Conservation (phyloP, 2,888 invertebrate species). For the Lithophane ornitopus region DNA sequence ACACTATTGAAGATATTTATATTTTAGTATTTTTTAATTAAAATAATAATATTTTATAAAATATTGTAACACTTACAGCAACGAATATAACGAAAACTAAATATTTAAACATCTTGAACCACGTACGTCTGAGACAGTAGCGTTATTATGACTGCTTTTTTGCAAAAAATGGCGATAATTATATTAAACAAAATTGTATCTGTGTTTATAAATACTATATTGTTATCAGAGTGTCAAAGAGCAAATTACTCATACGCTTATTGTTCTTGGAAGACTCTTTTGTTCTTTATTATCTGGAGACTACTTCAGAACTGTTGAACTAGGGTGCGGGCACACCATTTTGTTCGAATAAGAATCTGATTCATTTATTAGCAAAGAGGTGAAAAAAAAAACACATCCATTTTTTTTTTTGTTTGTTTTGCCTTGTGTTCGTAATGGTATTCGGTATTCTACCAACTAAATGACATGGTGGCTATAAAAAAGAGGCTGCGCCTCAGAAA, state of each 20-base stretch:
- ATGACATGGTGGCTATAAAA: not conserved
- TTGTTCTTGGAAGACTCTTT: conserved; percentile 54
- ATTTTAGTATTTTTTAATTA: no score
- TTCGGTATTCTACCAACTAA: no score
- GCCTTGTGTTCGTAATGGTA: no score
- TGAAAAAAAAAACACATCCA: not conserved
- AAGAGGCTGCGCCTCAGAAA: not conserved
- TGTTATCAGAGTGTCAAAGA: conserved; percentile 65
- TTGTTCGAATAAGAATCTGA: not conserved
- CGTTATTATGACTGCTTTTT: conserved; percentile 50
- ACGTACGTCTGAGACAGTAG: conserved; percentile 22
- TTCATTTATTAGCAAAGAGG: not conserved
- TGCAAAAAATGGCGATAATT: conserved; percentile 47
- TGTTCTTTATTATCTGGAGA: conserved; percentile 36
- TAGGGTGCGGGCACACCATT: not conserved
- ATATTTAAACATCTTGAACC: conserved; percentile 63
- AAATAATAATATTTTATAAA: not conserved
- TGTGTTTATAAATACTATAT: conserved; percentile 59
- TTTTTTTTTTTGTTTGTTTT: no score
- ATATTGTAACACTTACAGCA: conserved; percentile 44
- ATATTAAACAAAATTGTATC: conserved; percentile 36
- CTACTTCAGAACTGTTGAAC: not conserved
- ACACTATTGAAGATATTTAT: no score
- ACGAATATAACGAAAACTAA: conserved; percentile 46
- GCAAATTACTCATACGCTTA: conserved; percentile 48